Evolutionary conservation across 2,797 vertebrate species (phyloP).

Genomic region (Tamandua tetradactyla): DNA sequence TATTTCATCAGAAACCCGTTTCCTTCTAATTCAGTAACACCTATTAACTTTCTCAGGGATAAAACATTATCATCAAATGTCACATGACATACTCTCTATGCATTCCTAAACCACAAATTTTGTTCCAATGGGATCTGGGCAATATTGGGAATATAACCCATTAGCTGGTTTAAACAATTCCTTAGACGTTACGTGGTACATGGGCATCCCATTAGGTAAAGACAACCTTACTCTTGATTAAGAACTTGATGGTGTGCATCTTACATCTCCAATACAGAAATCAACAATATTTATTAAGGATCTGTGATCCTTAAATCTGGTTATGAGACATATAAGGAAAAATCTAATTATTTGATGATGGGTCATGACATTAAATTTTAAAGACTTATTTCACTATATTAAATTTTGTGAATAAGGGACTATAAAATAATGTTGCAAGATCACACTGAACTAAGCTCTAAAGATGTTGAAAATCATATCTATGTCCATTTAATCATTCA

Average conservation of each 20-base stretch:
- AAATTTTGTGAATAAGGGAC: not conserved
- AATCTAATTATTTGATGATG: constrained; percentile 44
- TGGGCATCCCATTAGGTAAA: not conserved
- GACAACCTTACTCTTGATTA: not conserved
- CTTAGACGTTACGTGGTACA: not conserved
- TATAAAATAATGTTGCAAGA: constrained; percentile 43
- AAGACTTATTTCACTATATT: constrained; percentile 17
- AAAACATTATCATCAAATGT: not conserved
- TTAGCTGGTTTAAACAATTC: constrained; percentile 27
- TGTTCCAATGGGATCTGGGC: not conserved
- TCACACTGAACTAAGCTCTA: constrained; percentile 41
- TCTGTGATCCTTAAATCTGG: constrained; percentile 23
- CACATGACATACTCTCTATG: not conserved
- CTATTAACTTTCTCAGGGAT: not conserved
- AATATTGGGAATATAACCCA: not conserved
- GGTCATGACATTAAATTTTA: constrained; percentile 17
- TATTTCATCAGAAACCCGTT: not conserved
- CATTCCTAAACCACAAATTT: constrained; percentile 36
- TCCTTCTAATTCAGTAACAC: constrained; percentile 21
- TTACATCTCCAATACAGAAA: not conserved
- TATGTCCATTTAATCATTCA: constrained; percentile 1
- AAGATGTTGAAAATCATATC: constrained; percentile 26
- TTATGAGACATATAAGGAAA: not conserved
- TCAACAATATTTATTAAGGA: constrained; percentile 26
- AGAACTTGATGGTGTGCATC: constrained; percentile 6